Evolutionary conservation across 2,888 invertebrate species (phyloP), one percentile per base, ranked within the genome.

Genomic region (Pasiphila rectangulata): DNA sequence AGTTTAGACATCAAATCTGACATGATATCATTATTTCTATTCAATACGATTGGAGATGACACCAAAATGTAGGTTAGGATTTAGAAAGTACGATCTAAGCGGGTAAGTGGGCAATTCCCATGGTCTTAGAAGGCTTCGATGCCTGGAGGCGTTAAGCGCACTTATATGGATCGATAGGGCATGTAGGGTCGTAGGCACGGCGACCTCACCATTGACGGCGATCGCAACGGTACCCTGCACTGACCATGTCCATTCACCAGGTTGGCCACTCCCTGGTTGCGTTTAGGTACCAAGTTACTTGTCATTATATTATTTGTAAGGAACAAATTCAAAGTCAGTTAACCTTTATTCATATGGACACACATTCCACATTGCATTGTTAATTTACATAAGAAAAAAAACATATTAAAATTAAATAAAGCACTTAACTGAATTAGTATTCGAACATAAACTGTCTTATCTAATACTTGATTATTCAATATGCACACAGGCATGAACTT

Each of bases 101-200:
- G 45, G 51, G 46, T 59, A 56, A 56, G 49, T 56, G 49, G 59
- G 53, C 42, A 51, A 55, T 54, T 55, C 59, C 53, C 56, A 56
- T 51, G 51, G 43, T 48, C 35, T 38, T 37, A 27, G 40, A 46
- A 46, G 57, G 55, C 45, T 53, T 41, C 45, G 47, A 49, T 57
- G 50, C 52, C 65, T 61, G 50, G 50, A 57, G 65, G 64, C 63
- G 56, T 56, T 54, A 56, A 50, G 51, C 39, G 46, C 49, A 43
- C 72, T 67, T 77, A 76, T 77, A 77, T 75, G 79, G 83, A 79
- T 81, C 81, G 83, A 82, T 82, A 82, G 81, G 81, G 78, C 76
- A 73, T 66, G 57, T 64, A 70, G 77, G 79, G 83, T 82, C 83
- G 77, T 66, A 77, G 74, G 72, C 75, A 69, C 72, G 61, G 65